Evolutionary conservation across 2,113 vertebrate genomes (phyloP), one percentile per base, ranked within the genome.

Genomic region (Psophia crepitans): DNA sequence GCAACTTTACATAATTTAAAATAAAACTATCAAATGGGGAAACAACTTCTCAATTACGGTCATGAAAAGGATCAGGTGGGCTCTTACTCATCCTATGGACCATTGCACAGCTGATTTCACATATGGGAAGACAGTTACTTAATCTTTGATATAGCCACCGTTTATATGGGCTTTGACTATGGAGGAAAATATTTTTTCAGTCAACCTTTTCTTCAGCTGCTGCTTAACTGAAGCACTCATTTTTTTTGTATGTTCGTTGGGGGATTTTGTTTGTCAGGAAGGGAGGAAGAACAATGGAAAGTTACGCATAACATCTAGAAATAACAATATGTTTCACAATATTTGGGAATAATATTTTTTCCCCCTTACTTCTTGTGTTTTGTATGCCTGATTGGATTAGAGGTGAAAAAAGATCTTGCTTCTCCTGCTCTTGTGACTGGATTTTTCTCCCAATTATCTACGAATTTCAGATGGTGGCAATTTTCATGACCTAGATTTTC

Each of bases 1-100:
- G 61, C 33, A 94, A n/a, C 46, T 87, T 90, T 66, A 66, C 33
- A 51, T 88, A 90, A 92, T 89, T 77, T 89, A 68, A 93, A 84
- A 90, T 73, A 49, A 93, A 93, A 48, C 14, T 64, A 41, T 75
- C 35, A 87, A 73, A 68, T 5, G 9, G 7, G 35, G 16, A 68
- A 96, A 87, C 17, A 84, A 15, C 17, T 92, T 66, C 61, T 92
- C 80, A 71, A n/a, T 75, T 92, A 46, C 37, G 87, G 46, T 48
- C 32, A 44, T 81, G 35, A 71, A 78, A 65, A 71, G 14, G 56
- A 60, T 82, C 86, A 78, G 57, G 79, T 89, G 65, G 28, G 23
- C 63, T 84, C 26, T 90, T 81, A 44, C 9, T 83, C 68, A 68
- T 65, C 32, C 35, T 44, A 41, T 2, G 7, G 49, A 89, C 30